Base-by-base conservation (phyloP, 2,888 invertebrate genomes). In the Synanthedon tipuliformis region DNA sequence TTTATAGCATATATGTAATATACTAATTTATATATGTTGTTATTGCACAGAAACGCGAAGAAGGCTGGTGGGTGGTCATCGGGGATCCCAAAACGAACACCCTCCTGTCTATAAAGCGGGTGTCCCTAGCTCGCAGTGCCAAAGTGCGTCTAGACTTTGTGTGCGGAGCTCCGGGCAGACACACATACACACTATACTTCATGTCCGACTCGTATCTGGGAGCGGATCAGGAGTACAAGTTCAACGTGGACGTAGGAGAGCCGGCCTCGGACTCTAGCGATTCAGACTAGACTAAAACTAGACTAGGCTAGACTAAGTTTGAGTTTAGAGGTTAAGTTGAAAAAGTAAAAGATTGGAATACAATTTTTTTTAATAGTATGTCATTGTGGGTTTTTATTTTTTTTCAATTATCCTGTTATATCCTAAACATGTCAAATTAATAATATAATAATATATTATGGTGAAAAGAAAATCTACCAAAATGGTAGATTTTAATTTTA, bases 181-280 rank as follows among this genome's bases (percentile, higher is more conserved):
- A 97, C 80, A 92, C 93, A 12, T 99, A 98, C 82, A 96, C 96
- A 0, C 86, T 99, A 52, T 99, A 97, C 88, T 99, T 96, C 84
- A 99, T 99, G 98, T 98, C 97, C 67, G 99, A 99, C 81, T 95
- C 98, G 0, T 99, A 99, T 81, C 91, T 99, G 71, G 99, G 99
- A 8, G 99, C 99, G 70, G 99, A 99, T 89, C 99, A 99, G 82
- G 99, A 99, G 84, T 99, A 99, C 86, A 94, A 95, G 81, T 96
- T 99, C 78, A 90, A 90, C 0, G 93, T 96, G 12, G 93, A 93
- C 61, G 95, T 97, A 5, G 92, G 91, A 0, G 95, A 75, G 11
- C 69, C 77, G 1, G 69, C 63, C 2, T 67, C 71, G 0, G 77
- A 79, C 55, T 66, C 71, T 15, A 75, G 75, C 57, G 81, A 78